Evolutionary conservation across 2,797 vertebrate species (phyloP), one percentile per base, ranked within the genome.

Genomic region (Enteromius paludinosus): DNA sequence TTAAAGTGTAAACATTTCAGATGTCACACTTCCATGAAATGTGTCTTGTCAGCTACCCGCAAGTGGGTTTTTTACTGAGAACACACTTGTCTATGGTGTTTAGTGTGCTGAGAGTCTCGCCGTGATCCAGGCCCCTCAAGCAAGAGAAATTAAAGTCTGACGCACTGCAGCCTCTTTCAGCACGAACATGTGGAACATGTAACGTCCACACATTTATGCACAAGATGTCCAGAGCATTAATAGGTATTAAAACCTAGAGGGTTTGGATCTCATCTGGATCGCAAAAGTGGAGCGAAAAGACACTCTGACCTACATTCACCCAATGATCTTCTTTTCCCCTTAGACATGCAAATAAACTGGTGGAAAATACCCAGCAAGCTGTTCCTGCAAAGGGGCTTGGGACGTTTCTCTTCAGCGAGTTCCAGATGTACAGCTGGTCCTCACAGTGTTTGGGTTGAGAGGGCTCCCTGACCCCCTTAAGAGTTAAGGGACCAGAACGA

Each of bases 371-470:
- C 41, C 47, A 84, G 74, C 56, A 23, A 23, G 56, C 25, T 38
- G 61, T 62, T 72, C 65, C 47, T 73, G 41, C 79, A 71, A 68
- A 52, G 33, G 38, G 54, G 65, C 35, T 45, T 15, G n/a, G 81
- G 66, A 82, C 62, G 6, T 82, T 81, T 82, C 62, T 79, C 35
- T 78, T 83, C 47, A 38, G 75, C 78, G 17, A 1, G 69, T 81
- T 86, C 87, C 87, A 87, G 81, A 86, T 88, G 85, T 70, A 43
- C 70, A 84, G 78, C 54, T 76, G 81, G 74, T 66, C 45, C 64
- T 64, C 12, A 15, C 30, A 66, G 23, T 45, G 56, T 62, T 76
- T 5, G 0, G 25, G 38, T 59, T 62, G 56, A 76, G 2, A 3
- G 52, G 74, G 35, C 73, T 45, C 35, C n/a, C 3, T 30, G 23